Evolutionary conservation across 2,113 vertebrate species (phyloP).

Genomic region (Mus pahari): DNA sequence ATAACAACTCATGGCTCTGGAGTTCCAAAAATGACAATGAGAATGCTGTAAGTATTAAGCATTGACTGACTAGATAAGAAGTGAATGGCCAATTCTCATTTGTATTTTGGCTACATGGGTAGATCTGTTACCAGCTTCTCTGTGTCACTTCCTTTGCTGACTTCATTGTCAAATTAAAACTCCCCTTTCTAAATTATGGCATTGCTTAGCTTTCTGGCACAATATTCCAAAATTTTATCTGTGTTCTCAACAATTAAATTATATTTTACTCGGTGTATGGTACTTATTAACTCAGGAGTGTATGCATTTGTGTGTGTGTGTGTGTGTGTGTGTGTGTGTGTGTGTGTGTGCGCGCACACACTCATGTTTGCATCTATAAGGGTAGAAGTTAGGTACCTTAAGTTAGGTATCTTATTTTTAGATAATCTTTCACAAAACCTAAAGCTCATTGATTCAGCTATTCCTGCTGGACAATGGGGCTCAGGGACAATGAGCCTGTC

Average conservation of each 20-base stretch:
- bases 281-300: not conserved
- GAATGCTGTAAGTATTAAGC: not conserved
- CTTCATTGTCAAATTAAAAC: not conserved
- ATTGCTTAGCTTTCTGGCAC: not conserved
- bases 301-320: not conserved
- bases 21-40: not conserved
- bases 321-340: not conserved
- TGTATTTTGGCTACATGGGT: not conserved
- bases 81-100: not conserved
- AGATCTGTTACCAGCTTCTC: not conserved
- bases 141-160: not conserved
- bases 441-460: not conserved
- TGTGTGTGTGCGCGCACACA: not conserved
- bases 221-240: not conserved
- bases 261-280: not conserved
- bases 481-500: not conserved
- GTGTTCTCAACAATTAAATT: not conserved
- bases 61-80: not conserved
- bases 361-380: not conserved
- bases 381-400: not conserved
- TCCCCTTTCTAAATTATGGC: not conserved
- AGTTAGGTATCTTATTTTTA: not conserved
- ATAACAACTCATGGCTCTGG: not conserved
- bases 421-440: not conserved
- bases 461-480: not conserved